Evolutionary conservation across 2,888 invertebrate genomes (phyloP).

Genomic region (Noctua fimbriata): DNA sequence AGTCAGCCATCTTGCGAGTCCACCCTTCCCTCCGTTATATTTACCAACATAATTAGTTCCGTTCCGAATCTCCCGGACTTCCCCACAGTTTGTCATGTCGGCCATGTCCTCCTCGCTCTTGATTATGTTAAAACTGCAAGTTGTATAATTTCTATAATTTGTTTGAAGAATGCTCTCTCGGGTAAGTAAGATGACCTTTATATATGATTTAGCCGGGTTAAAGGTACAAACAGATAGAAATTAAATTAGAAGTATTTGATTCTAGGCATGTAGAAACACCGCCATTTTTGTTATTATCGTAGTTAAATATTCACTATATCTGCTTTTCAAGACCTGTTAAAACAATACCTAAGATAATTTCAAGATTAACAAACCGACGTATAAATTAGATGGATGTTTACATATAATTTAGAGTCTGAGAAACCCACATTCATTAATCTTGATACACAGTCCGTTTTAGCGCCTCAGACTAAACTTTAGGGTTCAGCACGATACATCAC

Average conservation of each 20-base stretch:
- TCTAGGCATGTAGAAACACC: neutral
- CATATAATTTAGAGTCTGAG: neutral
- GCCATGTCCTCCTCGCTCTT: neutral
- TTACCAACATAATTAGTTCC: constrained; percentile 52
- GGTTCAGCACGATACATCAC: constrained; percentile 32
- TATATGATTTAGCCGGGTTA: neutral
- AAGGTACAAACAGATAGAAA: neutral
- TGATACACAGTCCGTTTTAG: constrained; percentile 5
- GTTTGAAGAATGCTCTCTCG: constrained; percentile 1
- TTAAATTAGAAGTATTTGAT: neutral
- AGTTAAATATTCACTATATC: neutral
- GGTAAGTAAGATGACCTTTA: neutral
- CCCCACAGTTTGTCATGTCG: constrained; percentile 33
- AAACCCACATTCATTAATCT: constrained; percentile 26
- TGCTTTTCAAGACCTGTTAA: neutral
- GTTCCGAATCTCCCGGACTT: constrained; percentile 16
- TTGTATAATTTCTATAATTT: constrained; percentile 33
- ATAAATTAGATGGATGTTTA: constrained; percentile 5
- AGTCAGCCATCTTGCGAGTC: constrained; percentile 26
- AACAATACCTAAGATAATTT: neutral
- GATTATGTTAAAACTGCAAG: constrained; percentile 30
- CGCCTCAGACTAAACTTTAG: constrained; percentile 31
- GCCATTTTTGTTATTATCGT: neutral
- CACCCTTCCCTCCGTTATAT: constrained; percentile 35
- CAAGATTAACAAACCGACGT: neutral